Evolutionary conservation across 92 coral and sea anemone genomes (phyloP).

Genomic region (Pocillopora meandrina): DNA sequence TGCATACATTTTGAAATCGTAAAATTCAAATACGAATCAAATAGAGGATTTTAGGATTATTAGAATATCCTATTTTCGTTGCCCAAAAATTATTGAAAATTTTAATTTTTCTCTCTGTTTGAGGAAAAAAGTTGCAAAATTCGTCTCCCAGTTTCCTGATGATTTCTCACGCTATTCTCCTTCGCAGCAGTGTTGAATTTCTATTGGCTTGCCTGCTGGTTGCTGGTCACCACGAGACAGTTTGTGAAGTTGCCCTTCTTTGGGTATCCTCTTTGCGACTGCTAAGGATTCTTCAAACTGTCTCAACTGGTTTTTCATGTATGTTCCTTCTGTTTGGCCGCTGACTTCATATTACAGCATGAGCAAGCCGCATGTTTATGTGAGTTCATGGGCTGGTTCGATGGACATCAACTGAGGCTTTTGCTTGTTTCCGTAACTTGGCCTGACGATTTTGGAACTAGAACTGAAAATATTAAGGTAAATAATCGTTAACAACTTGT

Average conservation of each 20-base stretch:
- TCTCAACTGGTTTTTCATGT: background rate
- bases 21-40: no score
- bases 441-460: conserved; percentile 49
- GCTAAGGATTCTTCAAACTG: background rate
- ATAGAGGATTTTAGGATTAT: no score
- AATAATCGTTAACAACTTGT: background rate
- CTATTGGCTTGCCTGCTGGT: background rate
- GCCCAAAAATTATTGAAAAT: no score
- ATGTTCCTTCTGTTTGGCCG: background rate
- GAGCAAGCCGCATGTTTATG: background rate
- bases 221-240: background rate
- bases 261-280: background rate
- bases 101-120: no score
- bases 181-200: background rate
- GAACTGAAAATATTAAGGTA: background rate
- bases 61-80: no score
- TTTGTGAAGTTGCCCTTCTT: background rate
- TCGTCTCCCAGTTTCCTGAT: no score
- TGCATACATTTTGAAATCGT: no score
- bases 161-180: background rate
- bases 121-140: background rate
- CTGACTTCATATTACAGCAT: conserved; percentile 2
- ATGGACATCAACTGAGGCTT: background rate
- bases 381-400: background rate
- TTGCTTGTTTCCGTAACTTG: conserved; percentile 20